These are phyloP conservation scores for Neuroterus valhalla DNA, from an alignment of 1,140 invertebrate species.

Conservation along the genomic window DNA sequence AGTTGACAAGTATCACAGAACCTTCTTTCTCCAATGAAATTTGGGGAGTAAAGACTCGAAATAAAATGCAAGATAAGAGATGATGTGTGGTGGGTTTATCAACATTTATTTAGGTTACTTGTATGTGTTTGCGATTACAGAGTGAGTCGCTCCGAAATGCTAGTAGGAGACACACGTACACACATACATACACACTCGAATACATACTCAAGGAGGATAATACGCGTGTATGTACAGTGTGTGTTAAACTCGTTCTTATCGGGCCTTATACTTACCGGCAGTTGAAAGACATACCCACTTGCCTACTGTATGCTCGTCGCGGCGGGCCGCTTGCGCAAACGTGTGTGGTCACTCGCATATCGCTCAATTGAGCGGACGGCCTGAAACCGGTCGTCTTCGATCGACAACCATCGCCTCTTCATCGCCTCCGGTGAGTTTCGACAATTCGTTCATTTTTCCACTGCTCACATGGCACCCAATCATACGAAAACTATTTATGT, in stretches of 20 bases:
- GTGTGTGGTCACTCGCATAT: conserved; percentile 68
- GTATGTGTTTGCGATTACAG: not conserved
- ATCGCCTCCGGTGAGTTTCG: conserved; percentile 50
- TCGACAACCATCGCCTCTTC: conserved; percentile 59
- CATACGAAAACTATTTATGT: conserved; percentile 30
- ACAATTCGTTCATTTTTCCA: conserved; percentile 49
- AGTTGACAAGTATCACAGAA: too few relatives aligned
- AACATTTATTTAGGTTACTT: not conserved
- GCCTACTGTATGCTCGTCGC: conserved; percentile 45
- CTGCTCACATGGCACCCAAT: conserved; percentile 22
- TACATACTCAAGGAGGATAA: conserved; percentile 50
- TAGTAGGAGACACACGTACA: not conserved
- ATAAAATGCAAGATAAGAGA: not conserved
- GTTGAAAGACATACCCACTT: conserved; percentile 49
- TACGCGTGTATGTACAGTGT: conserved; percentile 52
- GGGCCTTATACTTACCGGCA: conserved; percentile 49
- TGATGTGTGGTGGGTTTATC: not conserved
- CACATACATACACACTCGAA: conserved; percentile 33
- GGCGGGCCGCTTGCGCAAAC: conserved; percentile 49
- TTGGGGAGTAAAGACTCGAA: not conserved
- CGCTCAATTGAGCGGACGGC: conserved; percentile 69
- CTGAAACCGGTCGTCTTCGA: conserved; percentile 63
- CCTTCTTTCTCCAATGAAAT: too few relatives aligned
- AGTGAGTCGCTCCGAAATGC: not conserved
- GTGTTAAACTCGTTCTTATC: conserved; percentile 54